These are phyloP conservation scores for Rhynchotus rufescens DNA, from an alignment of 2,797 vertebrate species.

Conservation along the genomic window DNA sequence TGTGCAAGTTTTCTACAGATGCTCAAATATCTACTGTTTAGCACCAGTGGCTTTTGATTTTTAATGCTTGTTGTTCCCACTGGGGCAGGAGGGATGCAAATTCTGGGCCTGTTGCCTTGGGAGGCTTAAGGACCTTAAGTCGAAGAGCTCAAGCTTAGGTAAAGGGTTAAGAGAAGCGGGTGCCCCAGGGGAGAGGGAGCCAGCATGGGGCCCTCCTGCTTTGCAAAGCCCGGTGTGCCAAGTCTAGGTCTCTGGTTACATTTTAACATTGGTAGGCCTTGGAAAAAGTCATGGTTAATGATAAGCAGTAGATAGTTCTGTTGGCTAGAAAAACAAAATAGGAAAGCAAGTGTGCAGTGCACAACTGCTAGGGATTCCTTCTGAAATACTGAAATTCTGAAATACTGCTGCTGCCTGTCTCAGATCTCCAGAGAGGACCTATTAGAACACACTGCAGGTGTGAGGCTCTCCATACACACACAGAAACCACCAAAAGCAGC, in stretches of 20 bases:
- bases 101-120: no score
- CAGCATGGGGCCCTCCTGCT: neutral
- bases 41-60: neutral
- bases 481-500: no score
- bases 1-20: no score
- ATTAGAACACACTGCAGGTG: neutral
- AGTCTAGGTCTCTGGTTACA: neutral
- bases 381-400: accelerated
- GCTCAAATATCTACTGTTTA: no score
- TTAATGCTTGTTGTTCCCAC: no score
- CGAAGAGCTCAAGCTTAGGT: neutral
- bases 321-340: neutral
- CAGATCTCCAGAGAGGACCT: neutral
- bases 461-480: neutral
- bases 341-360: neutral
- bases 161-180: neutral
- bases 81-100: no score
- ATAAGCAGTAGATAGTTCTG: neutral
- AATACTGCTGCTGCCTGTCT: neutral
- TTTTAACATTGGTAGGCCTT: neutral
- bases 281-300: accelerated
- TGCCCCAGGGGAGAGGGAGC: neutral
- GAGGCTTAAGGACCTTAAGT: no score
- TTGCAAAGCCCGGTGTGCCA: accelerated
- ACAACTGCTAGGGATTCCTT: neutral